A percentile compares a stretch with the other conserved stretches of the same genome.
Evolutionary conservation across 2,797 vertebrate species (phyloP).

Genomic region (Gallirallus australis): DNA sequence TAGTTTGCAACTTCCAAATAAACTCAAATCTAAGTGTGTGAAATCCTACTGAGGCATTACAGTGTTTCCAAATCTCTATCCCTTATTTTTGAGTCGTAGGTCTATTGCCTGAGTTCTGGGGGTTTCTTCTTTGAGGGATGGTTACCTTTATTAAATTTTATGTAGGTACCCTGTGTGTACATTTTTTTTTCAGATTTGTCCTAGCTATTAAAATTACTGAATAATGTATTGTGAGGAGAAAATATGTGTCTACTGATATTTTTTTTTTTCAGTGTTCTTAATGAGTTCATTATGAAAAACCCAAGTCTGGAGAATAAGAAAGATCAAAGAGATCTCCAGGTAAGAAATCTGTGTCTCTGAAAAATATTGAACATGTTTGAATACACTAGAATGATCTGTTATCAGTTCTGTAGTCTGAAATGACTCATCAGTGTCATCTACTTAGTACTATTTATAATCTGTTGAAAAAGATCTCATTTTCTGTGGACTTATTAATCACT

Average conservation of each 20-base stretch:
- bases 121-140: neutral
- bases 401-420: neutral
- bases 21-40: neutral
- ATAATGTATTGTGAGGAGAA: neutral
- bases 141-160: neutral
- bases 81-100: neutral
- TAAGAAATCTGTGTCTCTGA: slow-evolving; percentile 57
- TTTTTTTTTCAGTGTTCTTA: slow-evolving; percentile 85
- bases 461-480: neutral
- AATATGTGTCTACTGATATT: neutral
- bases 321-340: slow-evolving; percentile 98
- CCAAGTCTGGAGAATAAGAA: slow-evolving; percentile 98
- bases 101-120: neutral
- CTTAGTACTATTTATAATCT: neutral
- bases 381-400: neutral
- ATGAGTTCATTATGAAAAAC: slow-evolving; percentile 99
- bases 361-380: neutral
- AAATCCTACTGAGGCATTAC: neutral
- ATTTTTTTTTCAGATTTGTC: neutral
- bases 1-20: neutral
- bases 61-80: neutral
- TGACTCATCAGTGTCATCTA: neutral
- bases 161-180: neutral
- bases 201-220: neutral
- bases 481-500: neutral